Base-by-base conservation (phyloP, 2,888 invertebrate genomes). In the Eurois occulta region DNA sequence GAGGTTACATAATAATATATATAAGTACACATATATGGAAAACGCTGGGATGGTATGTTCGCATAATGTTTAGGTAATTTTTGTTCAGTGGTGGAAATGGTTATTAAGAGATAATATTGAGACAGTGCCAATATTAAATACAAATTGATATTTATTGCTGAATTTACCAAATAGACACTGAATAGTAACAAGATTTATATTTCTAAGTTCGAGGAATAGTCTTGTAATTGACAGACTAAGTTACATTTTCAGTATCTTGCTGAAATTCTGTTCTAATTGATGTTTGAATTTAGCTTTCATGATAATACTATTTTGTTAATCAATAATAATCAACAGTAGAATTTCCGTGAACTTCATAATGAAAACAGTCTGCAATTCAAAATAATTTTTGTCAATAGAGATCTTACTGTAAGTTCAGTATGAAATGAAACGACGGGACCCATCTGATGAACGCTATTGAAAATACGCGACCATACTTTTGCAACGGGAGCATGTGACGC, bases 1-100 rank as follows among this genome's bases (percentile, higher is more conserved):
- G 66, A 77, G 77, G 78, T 86, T 78, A 75, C 35, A 52, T 76
- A 76, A 72, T 76, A 85, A 81, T 48, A 71, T 79, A 68, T 79
- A 69, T 69, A 43, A 18, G 41, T 67, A n/a, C 16, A 60, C 46
- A 28, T 68, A 43, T 41, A 46, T 24, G 67, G 52, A 68, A 68
- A 46, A 43, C 38, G 35, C 52, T 66, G 28, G n/a, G 11, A 28
- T 38, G 48, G 16, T 32, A 35, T 35, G 41, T 65, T 69, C 8
- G 48, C 52, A 52, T 16, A 64, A 78, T 64, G 35, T 58, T 58
- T 48, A 10, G 18, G 46, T n/a, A 64, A 16, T 38, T 62, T 77
- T 67, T 21, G 38, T n/a, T 2, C 3, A 7, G 6, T n/a, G 32
- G 7, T 35, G n/a, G 41, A 24, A 35, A 28, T 66, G 13, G 5